Percentiles rank a stretch among this genome's conserved stretches.
These are phyloP conservation scores for Pararge aegeria DNA, from an alignment of 1,140 invertebrate species.

Conservation along the genomic window DNA sequence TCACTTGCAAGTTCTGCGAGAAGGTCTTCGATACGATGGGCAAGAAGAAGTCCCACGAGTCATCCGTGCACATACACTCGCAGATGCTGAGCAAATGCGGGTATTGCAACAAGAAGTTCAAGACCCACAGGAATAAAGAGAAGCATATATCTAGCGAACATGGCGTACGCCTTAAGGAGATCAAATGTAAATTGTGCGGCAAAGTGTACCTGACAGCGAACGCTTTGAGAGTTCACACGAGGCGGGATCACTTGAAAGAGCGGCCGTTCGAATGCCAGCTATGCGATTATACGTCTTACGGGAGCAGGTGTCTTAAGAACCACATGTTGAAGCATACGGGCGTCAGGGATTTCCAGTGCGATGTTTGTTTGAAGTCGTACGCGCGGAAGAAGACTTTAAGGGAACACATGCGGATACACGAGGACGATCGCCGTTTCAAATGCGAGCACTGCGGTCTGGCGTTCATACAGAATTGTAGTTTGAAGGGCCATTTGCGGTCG, in stretches of 20 bases:
- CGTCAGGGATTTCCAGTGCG: constrained; percentile 84
- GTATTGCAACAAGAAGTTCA: constrained; percentile 40
- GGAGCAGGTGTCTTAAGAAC: constrained; percentile 16
- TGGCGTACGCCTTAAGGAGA: constrained; percentile 24
- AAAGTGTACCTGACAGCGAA: constrained; percentile 28
- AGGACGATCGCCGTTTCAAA: constrained; percentile 27
- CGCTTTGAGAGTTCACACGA: constrained; percentile 29
- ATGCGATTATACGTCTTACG: constrained; percentile 33
- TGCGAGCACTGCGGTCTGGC: constrained; percentile 33
- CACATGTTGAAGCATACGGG: constrained; percentile 82
- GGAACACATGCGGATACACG: constrained; percentile 79
- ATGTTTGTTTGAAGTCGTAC: constrained; percentile 82
- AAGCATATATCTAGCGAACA: constrained; percentile 38
- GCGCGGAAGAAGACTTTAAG: constrained; percentile 73
- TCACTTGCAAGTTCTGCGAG: constrained; percentile 35
- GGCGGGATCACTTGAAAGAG: constrained; percentile 37
- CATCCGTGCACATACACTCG: constrained; percentile 28
- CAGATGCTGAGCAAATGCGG: constrained; percentile 37
- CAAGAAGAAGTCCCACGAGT: constrained; percentile 34
- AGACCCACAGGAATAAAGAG: constrained; percentile 33
- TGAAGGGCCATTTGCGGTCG: constrained; percentile 30
- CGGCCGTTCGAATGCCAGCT: constrained; percentile 30
- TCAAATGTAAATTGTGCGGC: constrained; percentile 38
- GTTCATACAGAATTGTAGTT: constrained; percentile 38
- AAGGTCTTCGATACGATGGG: constrained; percentile 34